These are phyloP conservation scores for Trachelus stipa DNA, from an alignment of 2,888 invertebrate genomes.

Conservation along the genomic window DNA sequence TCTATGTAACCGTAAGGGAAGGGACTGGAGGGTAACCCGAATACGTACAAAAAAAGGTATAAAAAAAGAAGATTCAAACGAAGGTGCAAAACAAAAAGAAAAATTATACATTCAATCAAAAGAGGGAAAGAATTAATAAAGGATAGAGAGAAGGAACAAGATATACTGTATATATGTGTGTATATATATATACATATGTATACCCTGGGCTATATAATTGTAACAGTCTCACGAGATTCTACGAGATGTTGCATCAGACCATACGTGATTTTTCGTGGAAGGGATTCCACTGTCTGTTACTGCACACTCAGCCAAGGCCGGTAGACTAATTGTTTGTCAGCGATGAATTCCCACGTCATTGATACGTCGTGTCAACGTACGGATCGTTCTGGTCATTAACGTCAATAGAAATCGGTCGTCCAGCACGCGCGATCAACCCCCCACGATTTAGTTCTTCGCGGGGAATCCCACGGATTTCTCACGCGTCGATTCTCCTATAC, in stretches of 20 bases:
- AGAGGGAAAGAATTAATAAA: not conserved
- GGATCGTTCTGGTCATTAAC: not conserved
- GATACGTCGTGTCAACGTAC: not conserved
- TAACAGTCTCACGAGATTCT: slow-evolving; percentile 20
- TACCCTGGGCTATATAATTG: not conserved
- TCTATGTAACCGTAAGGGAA: not conserved
- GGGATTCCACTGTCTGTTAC: not conserved
- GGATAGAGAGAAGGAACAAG: slow-evolving; percentile 2
- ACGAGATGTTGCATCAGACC: slow-evolving; percentile 21
- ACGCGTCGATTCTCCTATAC: not conserved
- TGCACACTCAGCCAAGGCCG: not conserved
- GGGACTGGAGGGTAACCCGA: not conserved
- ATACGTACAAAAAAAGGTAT: too few species aligned
- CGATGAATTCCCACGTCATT: not conserved
- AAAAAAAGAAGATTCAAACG: not conserved
- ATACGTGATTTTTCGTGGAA: slow-evolving; percentile 8
- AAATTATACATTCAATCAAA: not conserved
- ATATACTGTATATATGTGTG: not conserved
- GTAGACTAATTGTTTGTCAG: not conserved
- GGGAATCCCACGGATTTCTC: not conserved
- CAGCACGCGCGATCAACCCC: not conserved
- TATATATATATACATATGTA: too few species aligned
- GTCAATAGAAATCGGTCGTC: not conserved
- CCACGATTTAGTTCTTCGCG: not conserved
- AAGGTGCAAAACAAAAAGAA: not conserved